Evolutionary conservation across 1,140 invertebrate species (phyloP).

Genomic region (Drosophila orosa): DNA sequence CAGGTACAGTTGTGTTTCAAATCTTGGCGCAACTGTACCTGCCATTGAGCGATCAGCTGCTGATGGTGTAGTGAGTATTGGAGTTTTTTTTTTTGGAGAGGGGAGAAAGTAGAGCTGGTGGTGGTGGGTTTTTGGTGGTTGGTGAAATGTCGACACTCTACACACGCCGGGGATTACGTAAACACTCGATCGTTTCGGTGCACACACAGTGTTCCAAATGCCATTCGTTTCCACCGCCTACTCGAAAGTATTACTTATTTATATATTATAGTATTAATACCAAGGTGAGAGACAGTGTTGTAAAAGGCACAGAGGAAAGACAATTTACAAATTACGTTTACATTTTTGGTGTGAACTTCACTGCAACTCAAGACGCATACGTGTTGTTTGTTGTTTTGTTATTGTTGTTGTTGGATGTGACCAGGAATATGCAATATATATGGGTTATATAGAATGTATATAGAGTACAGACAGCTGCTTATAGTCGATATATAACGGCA

Average conservation of each 20-base stretch:
- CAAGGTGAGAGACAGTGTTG: conserved; percentile 43
- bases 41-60: conserved; percentile 1
- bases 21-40: conserved; percentile 17
- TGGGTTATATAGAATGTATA: conserved; percentile 49
- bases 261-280: conserved; percentile 9
- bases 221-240: conserved; percentile 34
- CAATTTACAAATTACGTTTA: conserved; percentile 55
- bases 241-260: conserved; percentile 15
- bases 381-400: conserved; percentile 24
- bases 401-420: conserved; percentile 44
- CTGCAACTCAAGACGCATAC: conserved; percentile 52
- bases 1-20: conserved; percentile 15
- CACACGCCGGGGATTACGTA: conserved; percentile 19
- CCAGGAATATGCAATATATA: conserved; percentile 51
- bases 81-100: background rate
- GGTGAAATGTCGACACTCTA: conserved; percentile 31
- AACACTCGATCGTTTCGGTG: conserved; percentile 22
- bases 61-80: background rate
- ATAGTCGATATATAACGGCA: conserved; percentile 49
- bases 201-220: conserved; percentile 31
- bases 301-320: conserved; percentile 43
- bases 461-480: conserved; percentile 53
- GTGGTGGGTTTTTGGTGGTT: conserved; percentile 5
- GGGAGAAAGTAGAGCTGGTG: conserved; percentile 13
- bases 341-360: conserved; percentile 40